Base-by-base conservation (phyloP, 2,113 vertebrate species). In the Pholis gunnellus region DNA sequence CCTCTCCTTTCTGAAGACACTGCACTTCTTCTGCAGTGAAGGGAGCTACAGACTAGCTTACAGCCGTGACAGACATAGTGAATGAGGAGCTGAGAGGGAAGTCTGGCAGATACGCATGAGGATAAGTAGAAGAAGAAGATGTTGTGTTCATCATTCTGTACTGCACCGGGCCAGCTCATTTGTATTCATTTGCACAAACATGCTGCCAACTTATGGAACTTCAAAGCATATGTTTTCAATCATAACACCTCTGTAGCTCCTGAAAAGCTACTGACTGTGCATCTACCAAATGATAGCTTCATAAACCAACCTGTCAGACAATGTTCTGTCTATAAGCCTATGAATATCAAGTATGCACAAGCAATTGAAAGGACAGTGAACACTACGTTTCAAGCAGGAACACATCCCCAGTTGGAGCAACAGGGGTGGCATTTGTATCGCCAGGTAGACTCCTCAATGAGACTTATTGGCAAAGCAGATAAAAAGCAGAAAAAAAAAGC, bases 321-420 rank as follows among this genome's bases (percentile, higher is more conserved):
- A 60, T 15, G 14, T 65, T 31, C 44, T 40, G 56, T 40, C 83
- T 87, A 22, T 59, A 59, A 81, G 80, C 59, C 79, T 64, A 85
- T 91, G 87, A 89, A 89, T 89, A 89, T 57, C 34, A 89, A 89
- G 67, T 83, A 78, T 22, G 57, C 29, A 29, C 13, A 6, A 31
- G 69, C 71, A 73, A 85, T 65, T 80, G 68, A 72, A 52, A 11
- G 6, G 59, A 42, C 54, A 59, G 40, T 60, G 63, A 67, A 59
- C 60, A 18, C 50, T 40, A 7, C 48, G 31, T 31, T 75, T 44
- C n/a, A 52, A 63, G 68, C 34, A 63, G 68, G 67, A 76, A 75
- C 13, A 31, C 73, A 73, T 76, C 78, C 61, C 46, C 78, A 29
- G 81, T 4, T 34, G 7, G 60, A 72, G 57, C 9, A 48, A 48